These are phyloP conservation scores for Anoura caudifer DNA, from an alignment of 2,113 vertebrate genomes.

Conservation along the genomic window DNA sequence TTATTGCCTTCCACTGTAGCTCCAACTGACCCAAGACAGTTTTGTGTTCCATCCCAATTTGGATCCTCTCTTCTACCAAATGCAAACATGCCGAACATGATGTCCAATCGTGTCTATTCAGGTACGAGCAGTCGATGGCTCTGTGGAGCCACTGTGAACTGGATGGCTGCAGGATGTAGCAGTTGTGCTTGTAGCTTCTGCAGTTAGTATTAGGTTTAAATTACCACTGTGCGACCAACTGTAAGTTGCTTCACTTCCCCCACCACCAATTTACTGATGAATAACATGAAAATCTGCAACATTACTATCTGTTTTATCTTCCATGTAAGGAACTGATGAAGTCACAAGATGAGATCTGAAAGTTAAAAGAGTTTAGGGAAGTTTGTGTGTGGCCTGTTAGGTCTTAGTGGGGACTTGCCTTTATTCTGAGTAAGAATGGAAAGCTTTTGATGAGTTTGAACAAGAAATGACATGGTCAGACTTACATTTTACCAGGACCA, in stretches of 20 bases:
- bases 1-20: slow-evolving; percentile 83
- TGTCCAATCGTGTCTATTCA: slow-evolving; percentile 84
- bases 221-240: neutral
- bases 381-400: neutral
- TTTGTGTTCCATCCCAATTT: slow-evolving; percentile 87
- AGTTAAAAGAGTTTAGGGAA: neutral
- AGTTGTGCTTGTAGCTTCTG: neutral
- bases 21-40: slow-evolving; percentile 88
- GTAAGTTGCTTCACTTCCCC: neutral
- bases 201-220: neutral
- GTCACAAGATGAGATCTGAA: neutral
- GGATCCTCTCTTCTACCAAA: slow-evolving; percentile 84
- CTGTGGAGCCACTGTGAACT: neutral
- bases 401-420: neutral
- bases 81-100: slow-evolving; percentile 80
- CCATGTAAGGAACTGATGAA: neutral
- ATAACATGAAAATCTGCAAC: neutral
- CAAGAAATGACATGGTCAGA: neutral
- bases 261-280: neutral
- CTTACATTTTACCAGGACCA: neutral
- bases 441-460: neutral
- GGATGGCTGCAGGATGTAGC: neutral
- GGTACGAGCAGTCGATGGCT: slow-evolving; percentile 79
- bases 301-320: neutral
- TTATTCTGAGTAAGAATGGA: neutral